These are phyloP conservation scores for Drosophila bocki DNA, from an alignment of 1,140 invertebrate genomes.

Conservation along the genomic window DNA sequence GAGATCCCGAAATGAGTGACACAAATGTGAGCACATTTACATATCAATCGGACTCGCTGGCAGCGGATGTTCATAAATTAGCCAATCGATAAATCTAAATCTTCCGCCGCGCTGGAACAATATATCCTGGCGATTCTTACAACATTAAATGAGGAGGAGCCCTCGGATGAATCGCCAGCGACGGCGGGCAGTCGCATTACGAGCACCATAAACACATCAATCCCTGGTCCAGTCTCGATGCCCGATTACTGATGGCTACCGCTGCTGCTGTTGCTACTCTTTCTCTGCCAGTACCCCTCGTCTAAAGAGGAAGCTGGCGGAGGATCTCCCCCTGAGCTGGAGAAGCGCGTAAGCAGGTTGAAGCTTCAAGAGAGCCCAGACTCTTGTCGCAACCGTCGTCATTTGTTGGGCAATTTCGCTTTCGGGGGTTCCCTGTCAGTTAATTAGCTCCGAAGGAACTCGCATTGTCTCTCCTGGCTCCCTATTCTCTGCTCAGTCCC, in stretches of 20 bases:
- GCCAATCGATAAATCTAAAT: conserved; percentile 83
- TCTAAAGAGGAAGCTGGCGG: neutral
- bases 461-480: conserved; percentile 5
- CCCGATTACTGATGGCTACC: conserved; percentile 13
- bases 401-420: conserved; percentile 69
- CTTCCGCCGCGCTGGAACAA: conserved; percentile 53
- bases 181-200: conserved; percentile 55
- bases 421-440: conserved; percentile 79
- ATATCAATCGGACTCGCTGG: conserved; percentile 70
- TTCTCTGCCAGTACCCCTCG: conserved; percentile 10
- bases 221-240: conserved; percentile 18
- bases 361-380: conserved; percentile 8
- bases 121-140: conserved; percentile 52
- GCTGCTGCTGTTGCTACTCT: conserved; percentile 6
- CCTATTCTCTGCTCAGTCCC: neutral
- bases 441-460: conserved; percentile 65
- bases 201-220: conserved; percentile 79
- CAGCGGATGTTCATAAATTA: conserved; percentile 85
- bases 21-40: conserved; percentile 84
- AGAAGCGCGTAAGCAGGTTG: conserved; percentile 40
- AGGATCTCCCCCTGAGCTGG: neutral
- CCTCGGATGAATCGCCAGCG: conserved; percentile 12
- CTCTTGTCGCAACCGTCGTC: conserved; percentile 55
- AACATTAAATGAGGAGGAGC: conserved; percentile 63
- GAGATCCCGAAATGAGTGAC: conserved; percentile 64